These are phyloP conservation scores for Gymnocephalus cernua DNA, from an alignment of 2,113 vertebrate species.

Conservation along the genomic window DNA sequence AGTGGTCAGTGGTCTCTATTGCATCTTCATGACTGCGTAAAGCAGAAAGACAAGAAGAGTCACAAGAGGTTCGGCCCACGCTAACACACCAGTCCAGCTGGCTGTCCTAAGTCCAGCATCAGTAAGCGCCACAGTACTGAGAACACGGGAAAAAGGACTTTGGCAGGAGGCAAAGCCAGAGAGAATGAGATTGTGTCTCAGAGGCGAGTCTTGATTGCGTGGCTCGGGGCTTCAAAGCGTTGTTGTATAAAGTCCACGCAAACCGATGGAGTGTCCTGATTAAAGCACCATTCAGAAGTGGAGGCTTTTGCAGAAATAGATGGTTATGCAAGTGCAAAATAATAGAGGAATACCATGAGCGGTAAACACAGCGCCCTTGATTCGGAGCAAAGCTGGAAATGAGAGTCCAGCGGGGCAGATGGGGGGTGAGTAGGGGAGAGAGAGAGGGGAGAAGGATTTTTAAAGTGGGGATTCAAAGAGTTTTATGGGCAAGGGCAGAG, in stretches of 20 bases:
- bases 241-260: constrained; percentile 28
- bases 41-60: background rate
- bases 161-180: constrained; percentile 19
- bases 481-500: constrained; percentile 79
- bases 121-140: constrained; percentile 40
- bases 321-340: constrained; percentile 53
- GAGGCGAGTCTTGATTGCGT: background rate
- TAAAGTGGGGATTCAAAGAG: constrained; percentile 74
- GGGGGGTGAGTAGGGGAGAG: background rate
- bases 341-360: constrained; percentile 42
- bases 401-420: constrained; percentile 23
- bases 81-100: constrained; percentile 50
- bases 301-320: constrained; percentile 31
- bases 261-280: constrained; percentile 22
- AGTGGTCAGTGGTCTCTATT: constrained; percentile 19
- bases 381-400: constrained; percentile 48
- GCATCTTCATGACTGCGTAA: constrained; percentile 15
- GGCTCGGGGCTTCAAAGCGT: constrained; percentile 27
- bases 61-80: constrained; percentile 28
- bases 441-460: constrained; percentile 17
- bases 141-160: constrained; percentile 64
- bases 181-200: constrained; percentile 44
- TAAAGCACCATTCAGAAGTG: constrained; percentile 19
- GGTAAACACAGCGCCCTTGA: constrained; percentile 46
- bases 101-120: constrained; percentile 35